phyloP scores from a whole-genome alignment of 2,797 vertebrate species.

The Dallia pectoralis region DNA sequence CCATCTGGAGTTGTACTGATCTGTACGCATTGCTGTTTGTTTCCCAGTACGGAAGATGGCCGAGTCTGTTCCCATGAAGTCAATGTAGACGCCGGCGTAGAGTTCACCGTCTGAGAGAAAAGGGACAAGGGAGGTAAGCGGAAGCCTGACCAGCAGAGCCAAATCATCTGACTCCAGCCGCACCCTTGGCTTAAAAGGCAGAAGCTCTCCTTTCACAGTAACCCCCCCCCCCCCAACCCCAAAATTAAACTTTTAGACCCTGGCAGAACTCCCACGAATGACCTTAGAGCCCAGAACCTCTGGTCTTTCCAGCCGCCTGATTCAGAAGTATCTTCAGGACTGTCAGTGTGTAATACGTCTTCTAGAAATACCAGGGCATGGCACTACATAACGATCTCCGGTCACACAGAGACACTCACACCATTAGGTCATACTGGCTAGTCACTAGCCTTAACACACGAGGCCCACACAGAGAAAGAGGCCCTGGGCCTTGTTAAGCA shows the following conservation, averaged over 20 bases:
- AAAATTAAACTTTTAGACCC: neutral
- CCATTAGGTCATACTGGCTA: neutral
- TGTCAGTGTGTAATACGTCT: neutral
- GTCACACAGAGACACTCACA: neutral
- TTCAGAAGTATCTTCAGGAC: constrained; percentile 12
- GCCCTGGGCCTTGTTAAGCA: constrained; percentile 53
- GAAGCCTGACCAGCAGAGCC: constrained; percentile 29
- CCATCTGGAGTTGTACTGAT: constrained; percentile 99
- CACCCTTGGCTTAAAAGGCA: constrained; percentile 47
- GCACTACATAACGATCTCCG: neutral
- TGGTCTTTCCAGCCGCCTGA: constrained; percentile 15
- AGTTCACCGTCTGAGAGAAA: constrained; percentile 88
- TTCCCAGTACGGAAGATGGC: constrained; percentile 97
- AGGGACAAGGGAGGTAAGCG: constrained; percentile 9
- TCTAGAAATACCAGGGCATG: neutral
- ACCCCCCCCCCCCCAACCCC: neutral
- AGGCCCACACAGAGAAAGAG: neutral
- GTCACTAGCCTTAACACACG: neutral
- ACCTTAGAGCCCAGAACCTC: constrained; percentile 23
- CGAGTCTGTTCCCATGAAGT: constrained; percentile 98
- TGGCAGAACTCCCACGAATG: constrained; percentile 3
- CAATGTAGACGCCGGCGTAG: constrained; percentile 95
- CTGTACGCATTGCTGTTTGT: constrained; percentile 94
- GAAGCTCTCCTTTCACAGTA: constrained; percentile 31
- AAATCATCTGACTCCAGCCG: constrained; percentile 48